Percentiles rank a stretch among this genome's conserved stretches.
Conservation (phyloP, 1,140 invertebrate species). For the Zaprionus vittiger region DNA sequence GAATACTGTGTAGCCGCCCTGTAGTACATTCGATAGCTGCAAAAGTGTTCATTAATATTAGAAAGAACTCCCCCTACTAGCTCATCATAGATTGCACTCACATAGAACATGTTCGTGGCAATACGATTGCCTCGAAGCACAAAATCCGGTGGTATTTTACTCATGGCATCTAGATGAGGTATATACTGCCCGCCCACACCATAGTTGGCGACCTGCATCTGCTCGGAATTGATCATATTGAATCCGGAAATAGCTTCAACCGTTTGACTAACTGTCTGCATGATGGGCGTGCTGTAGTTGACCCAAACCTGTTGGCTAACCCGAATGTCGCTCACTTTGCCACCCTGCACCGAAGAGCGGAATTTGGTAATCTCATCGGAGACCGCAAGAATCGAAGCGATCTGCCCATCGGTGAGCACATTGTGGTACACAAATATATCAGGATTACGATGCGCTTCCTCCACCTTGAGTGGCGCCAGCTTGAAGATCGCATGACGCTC, state of each 20-base stretch:
- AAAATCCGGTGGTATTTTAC: not conserved
- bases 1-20: constrained; percentile 98
- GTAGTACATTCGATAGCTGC: constrained; percentile 96
- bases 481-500: constrained; percentile 90
- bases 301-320: constrained; percentile 99
- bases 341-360: constrained; percentile 90
- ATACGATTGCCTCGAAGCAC: constrained; percentile 62
- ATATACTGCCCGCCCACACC: constrained; percentile 90
- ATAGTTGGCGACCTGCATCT: constrained; percentile 88
- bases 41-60: constrained; percentile 66
- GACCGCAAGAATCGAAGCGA: constrained; percentile 91
- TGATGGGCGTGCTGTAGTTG: constrained; percentile 91
- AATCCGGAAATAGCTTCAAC: constrained; percentile 92
- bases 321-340: constrained; percentile 91
- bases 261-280: constrained; percentile 89
- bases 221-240: constrained; percentile 88
- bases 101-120: constrained; percentile 76
- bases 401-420: constrained; percentile 94
- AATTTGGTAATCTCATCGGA: constrained; percentile 91
- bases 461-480: constrained; percentile 95
- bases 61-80: no score
- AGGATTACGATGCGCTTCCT: constrained; percentile 93
- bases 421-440: constrained; percentile 94
- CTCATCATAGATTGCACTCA: constrained; percentile 84
- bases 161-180: constrained; percentile 87